Percentiles rank a stretch among this genome's conserved stretches.
phyloP scores from a whole-genome alignment of 2,888 invertebrate species.

The Drosophila fungiperda region DNA sequence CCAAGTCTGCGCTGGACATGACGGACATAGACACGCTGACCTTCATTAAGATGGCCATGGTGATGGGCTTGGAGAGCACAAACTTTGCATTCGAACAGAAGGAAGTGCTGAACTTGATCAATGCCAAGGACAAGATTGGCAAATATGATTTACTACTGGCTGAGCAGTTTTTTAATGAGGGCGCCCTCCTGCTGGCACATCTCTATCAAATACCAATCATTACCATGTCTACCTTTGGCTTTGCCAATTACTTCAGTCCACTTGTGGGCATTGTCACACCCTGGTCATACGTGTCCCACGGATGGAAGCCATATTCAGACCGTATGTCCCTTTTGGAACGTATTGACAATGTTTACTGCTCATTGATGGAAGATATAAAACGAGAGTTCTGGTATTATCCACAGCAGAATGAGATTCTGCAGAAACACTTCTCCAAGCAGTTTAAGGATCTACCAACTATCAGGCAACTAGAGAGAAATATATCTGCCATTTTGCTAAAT shows the following conservation, averaged over 20 bases:
- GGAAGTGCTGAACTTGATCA: constrained; percentile 69
- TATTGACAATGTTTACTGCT: constrained; percentile 85
- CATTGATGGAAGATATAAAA: constrained; percentile 66
- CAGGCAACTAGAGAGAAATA: constrained; percentile 84
- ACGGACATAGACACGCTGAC: constrained; percentile 36
- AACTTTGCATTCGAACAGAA: constrained; percentile 75
- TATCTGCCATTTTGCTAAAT: constrained; percentile 85
- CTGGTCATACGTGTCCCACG: constrained; percentile 85
- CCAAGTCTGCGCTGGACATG: constrained; percentile 63
- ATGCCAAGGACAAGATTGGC: constrained; percentile 63
- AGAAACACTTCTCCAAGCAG: constrained; percentile 69
- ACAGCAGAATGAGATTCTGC: constrained; percentile 72
- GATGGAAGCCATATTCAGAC: constrained; percentile 84
- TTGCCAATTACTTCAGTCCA: constrained; percentile 83
- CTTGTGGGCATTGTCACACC: constrained; percentile 85
- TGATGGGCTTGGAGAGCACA: constrained; percentile 69
- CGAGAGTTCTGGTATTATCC: constrained; percentile 76
- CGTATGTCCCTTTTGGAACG: constrained; percentile 86
- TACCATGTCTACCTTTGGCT: constrained; percentile 82
- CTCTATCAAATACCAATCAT: constrained; percentile 84
- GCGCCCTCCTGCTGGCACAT: constrained; percentile 82
- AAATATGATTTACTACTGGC: constrained; percentile 84
- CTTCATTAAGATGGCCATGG: constrained; percentile 46
- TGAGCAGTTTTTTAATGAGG: constrained; percentile 84
- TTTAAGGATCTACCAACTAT: constrained; percentile 78